Evolutionary conservation across 2,113 vertebrate genomes (phyloP), one percentile per base, ranked within the genome.

Genomic region (Corythornis vintsioides): DNA sequence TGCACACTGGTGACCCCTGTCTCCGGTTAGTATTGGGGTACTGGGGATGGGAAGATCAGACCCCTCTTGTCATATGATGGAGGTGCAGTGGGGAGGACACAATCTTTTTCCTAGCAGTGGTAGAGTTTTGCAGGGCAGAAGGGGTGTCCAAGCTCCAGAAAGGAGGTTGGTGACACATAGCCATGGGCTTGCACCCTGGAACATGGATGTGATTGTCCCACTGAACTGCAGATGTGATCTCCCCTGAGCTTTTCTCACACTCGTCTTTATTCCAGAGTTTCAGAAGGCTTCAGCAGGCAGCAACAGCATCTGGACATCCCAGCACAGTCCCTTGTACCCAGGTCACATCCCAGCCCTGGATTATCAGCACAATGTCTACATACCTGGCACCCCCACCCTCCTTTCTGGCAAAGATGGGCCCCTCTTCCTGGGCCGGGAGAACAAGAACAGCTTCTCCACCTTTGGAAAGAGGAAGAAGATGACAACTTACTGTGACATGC

Each of bases 281-380:
- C 98, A 98, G 95, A 98, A 98, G 96, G 97, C 98, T 80, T 96
- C 98, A 4, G 95, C 97, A 53, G 94, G 96, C 25, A 88, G 97
- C 53, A 97, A 97, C 92, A 97, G 98, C 35, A 91, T 98, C 56
- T 99, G 98, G 98, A 98, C 98, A 28, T 98, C 98, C 19, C 97
- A 97, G 15, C 98, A 98, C 91, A 98, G 98, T 66, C 97, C 98
- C 55, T 81, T 97, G 64, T 97, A 97, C 52, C 95, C 96, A 2
- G 89, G 96, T 2, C 97, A 98, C n/a, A 20, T 90, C 10, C 96
- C 98, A 28, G 97, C 98, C 8, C 97, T 98, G 13, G 98, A 99
- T 97, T 99, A 99, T 95, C 98, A 99, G 90, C 98, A 99, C 96
- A 99, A 99, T 1, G 98, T 99, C 50, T 98, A 99, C 95, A 99